Evolutionary conservation across 1,140 invertebrate species (phyloP), one percentile per base, ranked within the genome.

Genomic region (Diorhabda sublineata): DNA sequence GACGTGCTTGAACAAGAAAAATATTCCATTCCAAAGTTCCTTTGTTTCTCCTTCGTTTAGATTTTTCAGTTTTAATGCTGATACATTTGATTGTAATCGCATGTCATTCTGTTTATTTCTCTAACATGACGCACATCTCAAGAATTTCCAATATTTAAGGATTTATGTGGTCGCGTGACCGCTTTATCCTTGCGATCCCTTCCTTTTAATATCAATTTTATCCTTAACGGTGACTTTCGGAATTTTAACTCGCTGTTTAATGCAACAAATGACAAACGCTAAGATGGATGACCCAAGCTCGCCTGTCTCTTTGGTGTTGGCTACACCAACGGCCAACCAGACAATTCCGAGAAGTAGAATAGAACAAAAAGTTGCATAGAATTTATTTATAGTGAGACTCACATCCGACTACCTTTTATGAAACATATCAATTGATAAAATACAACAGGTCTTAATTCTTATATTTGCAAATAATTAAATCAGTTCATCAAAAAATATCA

Each of bases 1-100:
- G 67, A 73, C 73, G 73, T 71, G 71, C 73, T 72, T 77, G 74
- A 73, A 76, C 73, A 74, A 73, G 77, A 77, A 71, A 76, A 75
- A 76, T 76, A 73, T 75, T 70, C 60, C 71, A 67, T 76, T 75
- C 59, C 60, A 64, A 74, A 72, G 71, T 76, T 76, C 74, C 76
- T 76, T 77, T 77, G 70, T 76, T 71, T 74, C 68, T 52, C 26
- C 26, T 26, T 52, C 47, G 6, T 52, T 52, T 52, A 52, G 47
- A 70, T 70, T 67, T 58, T 66, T 62, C 68, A 56, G 64, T 45
- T 71, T 71, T 74, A 71, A 57, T 45, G 58, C 65, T 45, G 45
- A 41, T 45, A 70, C 64, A 70, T 70, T 61, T 63, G 61, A 59
- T 42, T 47, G 44, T 56, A 58, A 69, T 69, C 60, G 56, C 60